Evolutionary conservation across 2,888 invertebrate genomes (phyloP), one percentile per base, ranked within the genome.

Genomic region (Ornithoptera alexandrae): DNA sequence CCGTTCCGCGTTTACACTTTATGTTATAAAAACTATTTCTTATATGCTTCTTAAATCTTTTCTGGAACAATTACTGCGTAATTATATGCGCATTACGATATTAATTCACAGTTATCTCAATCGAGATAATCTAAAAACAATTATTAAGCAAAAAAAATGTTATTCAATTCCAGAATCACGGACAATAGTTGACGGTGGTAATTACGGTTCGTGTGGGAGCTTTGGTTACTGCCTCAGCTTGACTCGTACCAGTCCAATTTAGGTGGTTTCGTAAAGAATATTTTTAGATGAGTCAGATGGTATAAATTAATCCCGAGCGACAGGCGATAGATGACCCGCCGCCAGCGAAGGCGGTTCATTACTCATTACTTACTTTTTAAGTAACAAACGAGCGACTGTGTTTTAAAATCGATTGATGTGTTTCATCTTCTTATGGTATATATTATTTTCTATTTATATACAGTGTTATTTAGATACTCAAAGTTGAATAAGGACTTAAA

Each of bases 221-320:
- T 62, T 46, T 39, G 66, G 39, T 65, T 56, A 67, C 39, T 62
- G 61, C 65, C 39, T 53, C 58, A 57, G 18, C 62, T 72, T 65
- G 69, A 73, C 59, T 72, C 72, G 69, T 30, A 62, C 18, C 42
- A 53, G 57, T 61, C 66, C 72, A 73, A 73, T 71, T 73, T 72
- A 75, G 80, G 76, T 71, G 75, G 77, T 74, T 85, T 84, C 84
- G 78, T 85, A 84, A 85, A 81, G 75, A 76, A 75, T 70, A 68
- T 62, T 53, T 64, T 53, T 30, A 56, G 63, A 62, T 75, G 74
- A 39, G 65, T 72, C 71, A 72, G 60, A 66, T 65, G 53, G 74
- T 74, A 74, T 79, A 78, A 83, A 85, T 85, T 83, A 80, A 82
- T 84, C 81, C 74, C 71, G 72, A 74, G 65, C 73, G 78, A 78